Evolutionary conservation across 1,140 invertebrate genomes (phyloP), one percentile per base, ranked within the genome.

Genomic region (Drosophila simulans): DNA sequence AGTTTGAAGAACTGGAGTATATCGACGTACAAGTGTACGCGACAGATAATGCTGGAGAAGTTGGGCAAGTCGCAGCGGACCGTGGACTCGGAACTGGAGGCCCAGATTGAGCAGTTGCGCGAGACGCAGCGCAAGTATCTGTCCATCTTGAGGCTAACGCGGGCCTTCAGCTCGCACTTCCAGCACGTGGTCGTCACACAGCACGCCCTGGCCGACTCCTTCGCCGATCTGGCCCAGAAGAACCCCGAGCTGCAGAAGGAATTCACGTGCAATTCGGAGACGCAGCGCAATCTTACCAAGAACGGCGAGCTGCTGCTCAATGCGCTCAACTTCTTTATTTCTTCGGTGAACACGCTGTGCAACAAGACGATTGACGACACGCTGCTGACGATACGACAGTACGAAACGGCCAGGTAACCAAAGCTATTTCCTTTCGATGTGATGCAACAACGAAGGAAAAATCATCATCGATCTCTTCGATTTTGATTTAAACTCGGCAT

Each of bases 281-380:
- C 98, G 31, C 98, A 99, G 93, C 94, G 97, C 91, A 97, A 97
- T 90, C 93, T 99, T 39, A 97, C 97, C 31, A 98, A 98, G 93
- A 98, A 99, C 93, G 98, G 98, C 17, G 98, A 99, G 93, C 95
- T 96, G 65, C 93, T 99, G 46, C 93, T 99, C 80, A 96, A 96
- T 71, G 98, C 98, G 63, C 94, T 99, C 73, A 98, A 98, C 93
- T 99, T 98, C 93, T 99, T 99, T 93, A 97, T 97, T 80, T 98
- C 97, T 51, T 98, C 97, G 46, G 96, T 99, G 11, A 97, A 97
- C 92, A 99, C 98, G 39, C 93, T 99, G 78, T 98, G 97, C 93
- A 97, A 98, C 93, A 98, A 98, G 94, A 99, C 98, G 27, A 99
- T 99, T 91, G 98, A 99, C 93, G 98, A 99, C 92, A 98, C 98